phyloP scores from a whole-genome alignment of 2,888 invertebrate genomes.

The Oxystoma pomonae region DNA sequence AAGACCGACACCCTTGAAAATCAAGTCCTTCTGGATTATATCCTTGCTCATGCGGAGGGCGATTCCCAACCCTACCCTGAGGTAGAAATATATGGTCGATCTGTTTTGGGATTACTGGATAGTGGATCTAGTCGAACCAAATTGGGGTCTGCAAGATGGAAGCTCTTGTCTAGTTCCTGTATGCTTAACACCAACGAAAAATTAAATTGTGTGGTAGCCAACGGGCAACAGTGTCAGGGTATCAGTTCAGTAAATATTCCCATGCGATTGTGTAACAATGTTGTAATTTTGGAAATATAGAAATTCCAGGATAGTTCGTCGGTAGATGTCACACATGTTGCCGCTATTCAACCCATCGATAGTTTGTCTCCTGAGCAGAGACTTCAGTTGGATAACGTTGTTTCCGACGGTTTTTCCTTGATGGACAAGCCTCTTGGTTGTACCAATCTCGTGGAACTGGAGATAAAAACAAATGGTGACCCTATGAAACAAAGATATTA shows the following conservation, averaged over 20 bases:
- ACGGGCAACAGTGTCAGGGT: neutral
- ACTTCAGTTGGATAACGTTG: neutral
- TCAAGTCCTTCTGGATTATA: neutral
- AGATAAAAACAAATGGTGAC: slow-evolving; percentile 14
- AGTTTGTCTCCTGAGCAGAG: neutral
- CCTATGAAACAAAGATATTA: too few relatives aligned
- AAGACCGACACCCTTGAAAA: neutral
- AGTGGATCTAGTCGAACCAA: neutral
- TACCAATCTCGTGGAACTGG: slow-evolving; percentile 19
- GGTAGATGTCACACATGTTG: neutral
- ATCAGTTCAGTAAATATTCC: neutral
- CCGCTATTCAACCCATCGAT: neutral
- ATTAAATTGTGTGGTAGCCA: neutral
- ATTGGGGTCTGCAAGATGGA: neutral
- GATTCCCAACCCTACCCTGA: neutral
- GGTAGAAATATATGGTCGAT: neutral
- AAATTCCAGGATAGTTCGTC: too few relatives aligned
- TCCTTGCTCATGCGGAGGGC: neutral
- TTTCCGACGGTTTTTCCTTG: neutral
- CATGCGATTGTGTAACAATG: neutral
- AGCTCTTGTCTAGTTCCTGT: neutral
- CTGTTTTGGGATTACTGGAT: neutral
- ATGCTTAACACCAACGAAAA: too few relatives aligned
- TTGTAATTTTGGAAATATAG: neutral
- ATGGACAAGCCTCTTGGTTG: slow-evolving; percentile 9